A percentile compares a stretch with the other conserved stretches of the same genome.
Conservation (phyloP, 2,888 invertebrate species). For the Campoplex nolae region DNA sequence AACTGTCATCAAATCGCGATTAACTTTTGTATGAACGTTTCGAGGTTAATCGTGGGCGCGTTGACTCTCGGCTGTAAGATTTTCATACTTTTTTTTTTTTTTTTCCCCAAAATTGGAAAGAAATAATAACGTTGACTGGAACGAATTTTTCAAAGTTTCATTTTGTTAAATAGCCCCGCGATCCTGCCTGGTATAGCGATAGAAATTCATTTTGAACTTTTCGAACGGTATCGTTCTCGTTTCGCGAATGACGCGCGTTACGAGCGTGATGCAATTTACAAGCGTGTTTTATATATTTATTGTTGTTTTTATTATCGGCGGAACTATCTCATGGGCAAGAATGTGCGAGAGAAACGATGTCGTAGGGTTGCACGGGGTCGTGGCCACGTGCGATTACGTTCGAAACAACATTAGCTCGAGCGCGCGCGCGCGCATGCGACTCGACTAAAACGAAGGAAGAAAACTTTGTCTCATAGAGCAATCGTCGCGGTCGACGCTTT, state of each 20-base stretch:
- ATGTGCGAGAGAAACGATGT: conserved; percentile 30
- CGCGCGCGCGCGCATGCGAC: neutral
- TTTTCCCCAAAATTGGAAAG: too few species aligned
- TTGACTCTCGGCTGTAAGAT: neutral
- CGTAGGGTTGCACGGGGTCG: conserved; percentile 66
- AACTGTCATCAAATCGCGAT: conserved; percentile 32
- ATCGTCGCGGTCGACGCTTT: too few species aligned
- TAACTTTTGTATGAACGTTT: conserved; percentile 24
- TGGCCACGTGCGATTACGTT: conserved; percentile 62
- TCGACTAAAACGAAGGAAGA: neutral
- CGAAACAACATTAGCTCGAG: conserved; percentile 29
- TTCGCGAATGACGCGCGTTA: neutral
- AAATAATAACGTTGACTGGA: neutral
- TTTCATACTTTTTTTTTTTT: neutral
- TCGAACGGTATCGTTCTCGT: neutral
- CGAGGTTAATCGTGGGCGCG: neutral
- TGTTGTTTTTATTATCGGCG: conserved; percentile 7
- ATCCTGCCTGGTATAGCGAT: too few species aligned
- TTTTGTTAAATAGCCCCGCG: too few species aligned
- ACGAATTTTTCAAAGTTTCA: neutral
- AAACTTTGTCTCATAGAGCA: neutral
- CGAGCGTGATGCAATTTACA: neutral
- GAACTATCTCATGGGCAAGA: neutral
- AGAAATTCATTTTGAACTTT: too few species aligned
- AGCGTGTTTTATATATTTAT: neutral